A percentile compares a stretch with the other conserved stretches of the same genome.
phyloP scores from a whole-genome alignment of 1,140 invertebrate genomes.

The Zaprionus camerounensis region DNA sequence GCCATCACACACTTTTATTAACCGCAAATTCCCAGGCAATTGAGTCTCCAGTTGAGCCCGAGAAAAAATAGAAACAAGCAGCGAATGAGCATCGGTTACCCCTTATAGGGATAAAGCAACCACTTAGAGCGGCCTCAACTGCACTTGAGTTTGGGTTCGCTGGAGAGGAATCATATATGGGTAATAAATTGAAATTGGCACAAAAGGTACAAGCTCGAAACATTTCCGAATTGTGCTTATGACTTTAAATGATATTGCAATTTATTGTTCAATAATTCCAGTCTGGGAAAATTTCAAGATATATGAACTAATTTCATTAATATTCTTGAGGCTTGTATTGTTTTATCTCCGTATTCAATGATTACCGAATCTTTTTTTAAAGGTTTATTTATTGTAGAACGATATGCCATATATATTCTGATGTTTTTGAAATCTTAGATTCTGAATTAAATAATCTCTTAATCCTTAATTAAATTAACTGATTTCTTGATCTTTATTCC shows the following conservation, averaged over 20 bases:
- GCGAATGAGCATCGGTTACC: slow-evolving; percentile 20
- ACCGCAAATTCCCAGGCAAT: slow-evolving; percentile 74
- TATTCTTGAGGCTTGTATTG: background rate
- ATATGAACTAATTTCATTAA: background rate
- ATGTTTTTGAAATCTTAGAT: too few species aligned
- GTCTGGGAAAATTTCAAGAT: background rate
- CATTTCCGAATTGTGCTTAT: background rate
- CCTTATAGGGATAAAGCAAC: slow-evolving; percentile 1
- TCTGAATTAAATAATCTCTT: too few species aligned
- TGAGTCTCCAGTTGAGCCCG: slow-evolving; percentile 37
- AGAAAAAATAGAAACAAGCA: slow-evolving; percentile 3
- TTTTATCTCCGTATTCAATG: too few species aligned
- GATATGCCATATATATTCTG: too few species aligned
- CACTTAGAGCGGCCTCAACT: slow-evolving; percentile 7
- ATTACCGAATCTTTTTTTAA: too few species aligned
- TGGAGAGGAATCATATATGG: slow-evolving; percentile 7
- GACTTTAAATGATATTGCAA: background rate
- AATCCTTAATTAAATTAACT: too few species aligned
- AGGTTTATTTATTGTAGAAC: too few species aligned
- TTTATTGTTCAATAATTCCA: background rate
- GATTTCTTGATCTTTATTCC: too few species aligned
- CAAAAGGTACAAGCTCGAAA: background rate
- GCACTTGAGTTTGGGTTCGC: slow-evolving; percentile 13
- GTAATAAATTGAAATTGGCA: slow-evolving; percentile 26
- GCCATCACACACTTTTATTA: slow-evolving; percentile 43